Evolutionary conservation across 2,113 vertebrate genomes (phyloP), one percentile per base, ranked within the genome.

Genomic region (Mastomys natalensis): DNA sequence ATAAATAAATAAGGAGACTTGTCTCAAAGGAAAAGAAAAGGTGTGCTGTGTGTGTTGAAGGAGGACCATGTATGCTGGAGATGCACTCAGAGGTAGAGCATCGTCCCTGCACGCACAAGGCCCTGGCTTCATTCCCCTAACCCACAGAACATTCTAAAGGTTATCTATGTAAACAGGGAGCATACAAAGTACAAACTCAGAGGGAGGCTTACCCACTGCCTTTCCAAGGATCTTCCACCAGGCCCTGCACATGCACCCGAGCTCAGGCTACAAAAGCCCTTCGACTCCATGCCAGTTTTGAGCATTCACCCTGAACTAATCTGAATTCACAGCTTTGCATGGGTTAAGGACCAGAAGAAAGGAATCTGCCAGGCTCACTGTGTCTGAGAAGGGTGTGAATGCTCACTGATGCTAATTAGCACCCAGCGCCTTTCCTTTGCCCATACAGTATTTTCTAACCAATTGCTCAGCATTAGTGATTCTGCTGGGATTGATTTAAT

Each of bases 401-500:
- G 95, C 82, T 97, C 31, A 0, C 24, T 78, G 89, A 95, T 87
- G 74, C 86, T 95, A 97, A 97, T 97, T 95, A 97, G 96, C 95
- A 96, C 84, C 95, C 72, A n/a, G 91, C 88, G 64, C 93, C 96
- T 95, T 97, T 90, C 93, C 96, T 94, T 86, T 87, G 73, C 89
- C 94, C 73, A n/a, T 90, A 88, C 97, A 76, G 94, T 98, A 97
- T 97, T 97, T 97, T 95, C 95, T 95, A 97, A 97, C 95, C 97
- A 98, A 98, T 95, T 97, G 97, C 98, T 98, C 96, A 96, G 91
- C 96, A 91, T 98, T 97, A 97, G 94, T 87, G 94, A 97, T 94
- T 98, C 97, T 98, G 95, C 74, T 84, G 94, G 95, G 97, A 97
- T 95, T 97, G 98, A 98, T 97, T 97, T 97, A 97, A 98, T 94